phyloP scores from a whole-genome alignment of 2,888 invertebrate genomes.

The Magallana nippona region DNA sequence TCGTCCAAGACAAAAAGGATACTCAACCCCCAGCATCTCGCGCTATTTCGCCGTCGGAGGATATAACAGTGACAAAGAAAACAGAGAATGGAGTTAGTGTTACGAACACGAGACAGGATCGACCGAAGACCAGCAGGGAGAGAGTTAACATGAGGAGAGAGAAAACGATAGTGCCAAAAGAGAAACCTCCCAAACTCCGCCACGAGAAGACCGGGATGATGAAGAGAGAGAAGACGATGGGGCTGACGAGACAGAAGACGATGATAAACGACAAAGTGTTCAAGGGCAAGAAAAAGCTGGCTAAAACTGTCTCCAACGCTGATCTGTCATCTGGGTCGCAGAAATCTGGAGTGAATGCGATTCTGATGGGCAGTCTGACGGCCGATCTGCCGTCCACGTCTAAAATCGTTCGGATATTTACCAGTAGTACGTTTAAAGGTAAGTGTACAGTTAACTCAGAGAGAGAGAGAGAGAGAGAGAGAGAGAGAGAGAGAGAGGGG shows the following conservation, averaged over 20 bases:
- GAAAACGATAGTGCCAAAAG: slow-evolving; percentile 2
- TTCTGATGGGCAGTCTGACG: slow-evolving; percentile 58
- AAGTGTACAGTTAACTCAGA: slow-evolving; percentile 36
- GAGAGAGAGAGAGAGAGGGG: slow-evolving; percentile 48
- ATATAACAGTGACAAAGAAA: not conserved
- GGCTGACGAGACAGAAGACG: slow-evolving; percentile 37
- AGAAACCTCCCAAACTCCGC: not conserved
- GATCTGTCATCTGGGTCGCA: not conserved
- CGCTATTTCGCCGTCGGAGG: not conserved
- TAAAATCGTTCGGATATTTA: slow-evolving; percentile 74
- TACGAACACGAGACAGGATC: not conserved
- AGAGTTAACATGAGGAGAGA: not conserved
- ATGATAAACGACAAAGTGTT: not conserved
- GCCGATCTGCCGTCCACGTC: slow-evolving; percentile 64
- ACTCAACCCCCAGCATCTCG: not conserved
- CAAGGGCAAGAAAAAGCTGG: slow-evolving; percentile 11
- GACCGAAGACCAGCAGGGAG: slow-evolving; percentile 8
- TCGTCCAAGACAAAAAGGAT: not conserved
- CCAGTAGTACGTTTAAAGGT: slow-evolving; percentile 76
- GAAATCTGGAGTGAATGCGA: slow-evolving; percentile 21
- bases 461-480: slow-evolving; percentile 73
- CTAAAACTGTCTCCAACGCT: not conserved
- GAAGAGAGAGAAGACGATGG: slow-evolving; percentile 39
- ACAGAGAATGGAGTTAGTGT: not conserved
- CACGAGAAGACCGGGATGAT: slow-evolving; percentile 16